Base-by-base conservation (phyloP, 2,888 invertebrate genomes). In the Chymomyza procnemis region DNA sequence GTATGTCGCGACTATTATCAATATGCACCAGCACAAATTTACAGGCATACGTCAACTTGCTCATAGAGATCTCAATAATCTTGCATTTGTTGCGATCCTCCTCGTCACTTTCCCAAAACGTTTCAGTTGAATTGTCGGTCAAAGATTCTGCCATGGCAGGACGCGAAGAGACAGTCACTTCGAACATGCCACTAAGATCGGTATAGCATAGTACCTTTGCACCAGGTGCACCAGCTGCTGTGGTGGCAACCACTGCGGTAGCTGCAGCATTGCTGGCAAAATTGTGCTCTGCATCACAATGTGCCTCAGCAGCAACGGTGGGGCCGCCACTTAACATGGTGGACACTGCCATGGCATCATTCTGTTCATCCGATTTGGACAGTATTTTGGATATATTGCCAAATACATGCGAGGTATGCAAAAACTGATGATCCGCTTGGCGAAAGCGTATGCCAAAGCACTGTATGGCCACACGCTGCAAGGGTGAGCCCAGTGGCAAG, bases 101-200 rank as follows among this genome's bases (percentile, higher is more conserved):
- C 85, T 99, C 99, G 0, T 98, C 98, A 47, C 98, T 98, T 91
- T 99, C 99, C 99, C 99, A 99, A 91, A 99, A 99, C 0, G 99
- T 99, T 90, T 99, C 99, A 0, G 98, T 98, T 4, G 97, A 97
- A 84, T 96, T 96, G 89, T 99, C 99, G 0, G 95, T 96, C 16
- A 99, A 92, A 75, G 97, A 97, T 2, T 95, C 96, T 3, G 97
- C 95, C 97, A 99, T 97, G 6, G 97, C 98, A 86, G 96, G 97
- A 0, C 99, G 93, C 75, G 98, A 98, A 0, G 98, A 98, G 0
- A 97, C 97, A 77, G 95, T 96, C 1, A 89, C 88, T 73, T 91
- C 91, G 62, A 91, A 91, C 85, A 91, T 90, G n/a, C 91, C 91
- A 46, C 86, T 85, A 14, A 91, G 78, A 67, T 91, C 91, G 0